Evolutionary conservation across 2,113 vertebrate genomes (phyloP).

Genomic region (Phrynocephalus versicolor): DNA sequence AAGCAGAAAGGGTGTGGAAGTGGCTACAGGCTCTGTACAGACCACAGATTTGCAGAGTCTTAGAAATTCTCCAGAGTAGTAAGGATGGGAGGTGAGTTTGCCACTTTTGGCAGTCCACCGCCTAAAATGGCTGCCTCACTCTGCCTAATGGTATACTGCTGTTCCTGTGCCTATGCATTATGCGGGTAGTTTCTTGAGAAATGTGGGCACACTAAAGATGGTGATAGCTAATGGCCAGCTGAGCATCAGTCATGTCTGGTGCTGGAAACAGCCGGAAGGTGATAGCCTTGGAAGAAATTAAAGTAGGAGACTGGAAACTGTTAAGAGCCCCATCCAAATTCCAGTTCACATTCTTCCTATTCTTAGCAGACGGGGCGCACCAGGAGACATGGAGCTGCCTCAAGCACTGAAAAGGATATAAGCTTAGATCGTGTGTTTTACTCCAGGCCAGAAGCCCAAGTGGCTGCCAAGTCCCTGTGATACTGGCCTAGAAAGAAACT

Average conservation of each 20-base stretch:
- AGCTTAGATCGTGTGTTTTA: not conserved
- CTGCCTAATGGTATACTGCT: not conserved
- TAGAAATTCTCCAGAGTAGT: too few species aligned
- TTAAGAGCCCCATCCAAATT: constrained; percentile 12
- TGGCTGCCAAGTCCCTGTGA: constrained; percentile 56
- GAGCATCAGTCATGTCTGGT: not conserved
- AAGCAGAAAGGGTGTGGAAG: too few species aligned
- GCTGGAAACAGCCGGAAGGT: not conserved
- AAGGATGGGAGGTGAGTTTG: too few species aligned
- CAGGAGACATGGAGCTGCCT: constrained; percentile 2
- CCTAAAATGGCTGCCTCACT: too few species aligned
- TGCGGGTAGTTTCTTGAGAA: not conserved
- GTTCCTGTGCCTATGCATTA: not conserved
- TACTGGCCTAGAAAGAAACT: constrained; percentile 64
- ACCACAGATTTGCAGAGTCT: too few species aligned
- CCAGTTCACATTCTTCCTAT: not conserved
- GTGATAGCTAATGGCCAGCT: not conserved
- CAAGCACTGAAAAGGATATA: not conserved
- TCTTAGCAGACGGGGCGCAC: not conserved
- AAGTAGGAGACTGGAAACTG: not conserved
- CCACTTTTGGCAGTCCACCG: too few species aligned
- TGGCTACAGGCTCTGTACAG: too few species aligned
- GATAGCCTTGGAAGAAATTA: not conserved
- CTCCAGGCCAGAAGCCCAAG: not conserved
- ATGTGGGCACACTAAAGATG: not conserved